Evolutionary conservation across 2,113 vertebrate species (phyloP).

Genomic region (Callaeas wilsoni): DNA sequence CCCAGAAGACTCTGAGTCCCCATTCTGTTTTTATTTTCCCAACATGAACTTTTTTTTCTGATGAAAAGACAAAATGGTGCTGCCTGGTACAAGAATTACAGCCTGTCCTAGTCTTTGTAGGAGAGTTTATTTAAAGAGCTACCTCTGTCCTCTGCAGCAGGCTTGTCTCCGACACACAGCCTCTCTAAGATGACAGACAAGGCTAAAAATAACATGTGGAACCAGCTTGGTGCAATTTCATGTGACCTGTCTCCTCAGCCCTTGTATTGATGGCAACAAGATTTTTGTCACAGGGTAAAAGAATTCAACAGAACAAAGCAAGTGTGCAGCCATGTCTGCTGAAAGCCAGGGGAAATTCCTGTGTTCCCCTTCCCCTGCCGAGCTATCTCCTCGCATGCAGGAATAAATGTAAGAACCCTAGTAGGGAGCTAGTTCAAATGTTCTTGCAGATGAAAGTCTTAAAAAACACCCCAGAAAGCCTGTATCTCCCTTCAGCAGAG

Average conservation of each 20-base stretch:
- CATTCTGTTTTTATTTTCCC: fast-evolving
- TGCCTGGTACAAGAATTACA: neutral
- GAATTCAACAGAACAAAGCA: neutral
- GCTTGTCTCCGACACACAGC: neutral
- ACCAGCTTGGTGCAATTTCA: constrained; percentile 23
- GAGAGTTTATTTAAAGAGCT: constrained; percentile 42
- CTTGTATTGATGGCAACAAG: neutral
- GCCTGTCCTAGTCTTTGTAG: neutral
- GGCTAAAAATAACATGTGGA: constrained; percentile 35
- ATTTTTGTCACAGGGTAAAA: neutral
- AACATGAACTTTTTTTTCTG: neutral
- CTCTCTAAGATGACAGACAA: constrained; percentile 34
- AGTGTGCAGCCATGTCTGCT: neutral
- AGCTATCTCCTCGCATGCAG: neutral
- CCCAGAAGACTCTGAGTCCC: neutral
- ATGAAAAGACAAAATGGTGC: neutral
- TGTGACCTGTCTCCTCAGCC: constrained; percentile 12
- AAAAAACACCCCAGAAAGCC: fast-evolving
- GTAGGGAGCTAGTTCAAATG: neutral
- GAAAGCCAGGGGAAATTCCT: neutral
- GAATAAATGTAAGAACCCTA: neutral
- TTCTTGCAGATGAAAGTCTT: neutral
- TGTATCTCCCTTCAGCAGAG: neutral
- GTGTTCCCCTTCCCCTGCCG: neutral
- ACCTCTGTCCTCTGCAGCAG: constrained; percentile 2